Percentiles rank a stretch among this genome's conserved stretches.
Evolutionary conservation across 2,888 invertebrate genomes (phyloP).

Genomic region (Aleiodes testaceus): DNA sequence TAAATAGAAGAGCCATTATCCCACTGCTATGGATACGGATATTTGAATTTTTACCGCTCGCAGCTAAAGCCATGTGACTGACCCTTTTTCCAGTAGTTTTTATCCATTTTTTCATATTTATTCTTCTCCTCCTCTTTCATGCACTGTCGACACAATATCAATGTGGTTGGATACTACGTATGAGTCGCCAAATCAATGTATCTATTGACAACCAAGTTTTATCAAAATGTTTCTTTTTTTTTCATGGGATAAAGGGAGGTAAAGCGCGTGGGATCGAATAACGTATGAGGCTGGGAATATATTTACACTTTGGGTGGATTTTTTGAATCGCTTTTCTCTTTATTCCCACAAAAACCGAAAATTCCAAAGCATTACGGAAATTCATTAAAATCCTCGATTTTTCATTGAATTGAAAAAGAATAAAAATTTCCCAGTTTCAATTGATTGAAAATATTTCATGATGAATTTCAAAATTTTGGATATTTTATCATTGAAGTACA

Average conservation of each 20-base stretch:
- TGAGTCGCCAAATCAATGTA: constrained; percentile 51
- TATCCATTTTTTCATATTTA: background rate
- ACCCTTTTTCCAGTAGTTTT: constrained; percentile 6
- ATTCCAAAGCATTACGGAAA: no score
- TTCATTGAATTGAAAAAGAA: no score
- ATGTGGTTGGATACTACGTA: background rate
- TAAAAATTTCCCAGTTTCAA: no score
- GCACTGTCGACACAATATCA: constrained; percentile 6
- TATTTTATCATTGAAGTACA: no score
- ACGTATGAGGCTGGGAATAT: no score
- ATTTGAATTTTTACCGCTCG: constrained; percentile 16
- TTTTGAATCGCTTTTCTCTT: no score
- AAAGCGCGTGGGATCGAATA: background rate
- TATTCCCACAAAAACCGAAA: no score
- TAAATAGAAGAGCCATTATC: constrained; percentile 30
- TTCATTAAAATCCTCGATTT: no score
- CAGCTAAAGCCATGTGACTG: constrained; percentile 18
- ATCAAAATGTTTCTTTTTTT: constrained; percentile 37
- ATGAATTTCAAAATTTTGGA: no score
- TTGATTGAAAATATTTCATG: no score
- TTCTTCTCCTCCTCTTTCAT: background rate
- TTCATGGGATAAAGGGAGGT: background rate
- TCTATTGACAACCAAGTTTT: constrained; percentile 53
- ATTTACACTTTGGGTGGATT: no score
- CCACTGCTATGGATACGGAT: constrained; percentile 25